Evolutionary conservation across 2,888 invertebrate genomes (phyloP), one percentile per base, ranked within the genome.

Genomic region (Xestia xanthographa): DNA sequence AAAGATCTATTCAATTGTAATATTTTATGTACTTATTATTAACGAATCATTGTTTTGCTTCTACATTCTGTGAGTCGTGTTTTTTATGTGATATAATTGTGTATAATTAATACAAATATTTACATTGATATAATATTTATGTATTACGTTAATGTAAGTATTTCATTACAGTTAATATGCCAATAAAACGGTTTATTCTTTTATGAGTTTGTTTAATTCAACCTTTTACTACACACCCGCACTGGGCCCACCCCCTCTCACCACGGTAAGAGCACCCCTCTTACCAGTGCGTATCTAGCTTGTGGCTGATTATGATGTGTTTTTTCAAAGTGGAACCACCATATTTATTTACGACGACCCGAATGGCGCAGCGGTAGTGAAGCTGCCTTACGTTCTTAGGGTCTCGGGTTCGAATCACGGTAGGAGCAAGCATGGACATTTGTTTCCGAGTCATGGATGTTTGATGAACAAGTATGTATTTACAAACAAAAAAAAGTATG

Each of bases 151-250:
- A 94, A 93, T 96, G 95, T 95, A 95, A 94, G 93, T 95, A 95
- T 94, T 94, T 94, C 91, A 93, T 91, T 93, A 93, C 93, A 93
- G 92, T 95, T 95, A 94, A 92, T 93, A 95, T 93, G 93, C 93
- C 93, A 95, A 95, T 96, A 94, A 95, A 93, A 95, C 94, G 94
- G 93, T 95, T 95, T 95, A 96, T 96, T 96, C 95, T 96, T 95
- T 94, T 95, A 95, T 88, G 74, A 67, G 5, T 85, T 87, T 89
- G 90, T 92, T 93, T 92, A 82, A 88, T 86, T 89, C 0, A 12
- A 58, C 9, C 9, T 8, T 2, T 26, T 17, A 8, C 2, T 56
- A 29, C 26, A n/a, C n/a, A 29, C 17, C 17, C 8, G 17, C 38
- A 0, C 12, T 41, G 56, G n/a, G 56, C n/a, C 53, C n/a, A 53